Evolutionary conservation across 2,888 invertebrate genomes (phyloP), one percentile per base, ranked within the genome.

Genomic region (Sarcophaga subvicina): DNA sequence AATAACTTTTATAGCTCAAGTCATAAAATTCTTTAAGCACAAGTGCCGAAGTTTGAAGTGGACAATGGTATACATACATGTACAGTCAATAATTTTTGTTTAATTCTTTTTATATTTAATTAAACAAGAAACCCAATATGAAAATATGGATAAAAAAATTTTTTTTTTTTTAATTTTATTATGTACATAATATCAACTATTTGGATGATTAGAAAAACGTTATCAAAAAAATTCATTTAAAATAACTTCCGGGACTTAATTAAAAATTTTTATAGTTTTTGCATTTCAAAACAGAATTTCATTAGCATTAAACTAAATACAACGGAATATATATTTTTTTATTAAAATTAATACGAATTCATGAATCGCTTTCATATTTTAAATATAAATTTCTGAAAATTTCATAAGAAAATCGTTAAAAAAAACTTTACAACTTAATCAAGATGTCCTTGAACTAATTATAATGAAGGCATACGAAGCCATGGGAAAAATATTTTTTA

Each of bases 371-470:
- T 37, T 37, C 37, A 37, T 37, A 37, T 37, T 8, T 37, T 37
- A 37, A 37, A 37, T 37, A n/a, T n/a, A 17, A 66, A 10, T 10
- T 37, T 37, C 37, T 8, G 37, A 37, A 37, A 37, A 37, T 37
- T 10, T 10, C 27, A 66, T 17, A 37, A 66, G 25, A n/a, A 5
- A 45, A 62, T 12, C 37, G 14, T 17, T 63, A 20, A 20, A 20
- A 72, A 45, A 22, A 73, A 17, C 8, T 62, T 63, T 6, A 14
- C 14, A 20, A 20, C 11, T 60, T 59, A 20, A 62, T 45, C 17
- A 17, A 62, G 5, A 27, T 76, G 81, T 71, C 81, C 81, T 81
- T 81, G 81, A 81, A 81, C 81, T 81, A 81, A 76, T 70, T 81
- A 76, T 76, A 37, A 37, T 37, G 63, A 63, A 70, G 76, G 70